phyloP scores from a whole-genome alignment of 2,113 vertebrate species.

The Pongo abelii region DNA sequence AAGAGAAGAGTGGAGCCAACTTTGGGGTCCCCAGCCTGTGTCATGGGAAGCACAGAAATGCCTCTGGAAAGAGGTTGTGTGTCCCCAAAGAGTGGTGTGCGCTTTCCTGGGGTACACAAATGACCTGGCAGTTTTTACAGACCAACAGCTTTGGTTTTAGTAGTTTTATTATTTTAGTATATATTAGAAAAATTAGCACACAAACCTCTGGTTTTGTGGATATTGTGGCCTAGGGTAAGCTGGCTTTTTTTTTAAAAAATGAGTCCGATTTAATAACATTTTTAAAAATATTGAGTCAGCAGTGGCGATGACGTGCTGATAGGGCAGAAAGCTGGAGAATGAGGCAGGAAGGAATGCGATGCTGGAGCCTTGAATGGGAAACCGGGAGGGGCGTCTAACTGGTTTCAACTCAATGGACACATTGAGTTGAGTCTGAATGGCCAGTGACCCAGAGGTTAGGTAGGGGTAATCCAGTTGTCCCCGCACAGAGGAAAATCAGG shows the following conservation, averaged over 20 bases:
- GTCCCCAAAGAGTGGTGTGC: background rate
- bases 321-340: background rate
- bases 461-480: no score
- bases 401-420: no score
- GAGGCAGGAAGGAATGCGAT: background rate
- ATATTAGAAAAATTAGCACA: background rate
- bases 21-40: background rate
- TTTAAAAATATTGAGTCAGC: background rate
- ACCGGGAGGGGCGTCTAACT: no score
- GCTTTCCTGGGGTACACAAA: background rate
- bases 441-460: background rate
- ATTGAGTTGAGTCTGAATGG: background rate
- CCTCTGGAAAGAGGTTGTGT: background rate
- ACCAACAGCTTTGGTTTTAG: background rate
- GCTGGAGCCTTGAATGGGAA: background rate
- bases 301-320: fast-evolving
- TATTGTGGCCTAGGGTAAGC: background rate
- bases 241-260: background rate
- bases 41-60: background rate
- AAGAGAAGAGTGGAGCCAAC: background rate
- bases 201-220: background rate
- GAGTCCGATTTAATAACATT: background rate
- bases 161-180: background rate
- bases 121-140: background rate
- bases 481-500: background rate